Evolutionary conservation across 1,140 invertebrate genomes (phyloP).

Genomic region (Grapholita molesta): DNA sequence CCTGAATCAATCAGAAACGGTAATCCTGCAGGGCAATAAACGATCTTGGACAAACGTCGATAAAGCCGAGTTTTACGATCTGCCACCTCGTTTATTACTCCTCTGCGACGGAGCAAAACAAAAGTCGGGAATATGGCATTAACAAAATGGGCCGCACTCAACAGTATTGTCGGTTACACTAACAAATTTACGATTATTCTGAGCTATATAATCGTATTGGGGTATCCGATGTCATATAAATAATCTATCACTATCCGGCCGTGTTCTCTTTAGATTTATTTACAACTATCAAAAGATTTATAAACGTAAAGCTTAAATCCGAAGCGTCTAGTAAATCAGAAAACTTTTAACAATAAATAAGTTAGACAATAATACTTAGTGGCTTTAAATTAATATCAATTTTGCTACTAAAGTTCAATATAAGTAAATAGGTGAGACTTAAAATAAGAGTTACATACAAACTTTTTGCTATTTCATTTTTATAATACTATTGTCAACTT

Average conservation of each 20-base stretch:
- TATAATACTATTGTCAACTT: no score
- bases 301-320: not conserved
- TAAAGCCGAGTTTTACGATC: slow-evolving; percentile 65
- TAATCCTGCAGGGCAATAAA: slow-evolving; percentile 63
- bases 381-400: not conserved
- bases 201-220: slow-evolving; percentile 38
- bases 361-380: not conserved
- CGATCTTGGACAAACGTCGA: slow-evolving; percentile 59
- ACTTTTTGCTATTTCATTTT: no score
- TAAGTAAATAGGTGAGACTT: not conserved
- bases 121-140: slow-evolving; percentile 51
- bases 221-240: slow-evolving; percentile 48
- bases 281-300: slow-evolving; percentile 28
- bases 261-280: slow-evolving; percentile 48
- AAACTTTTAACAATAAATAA: not conserved
- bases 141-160: slow-evolving; percentile 57
- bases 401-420: not conserved
- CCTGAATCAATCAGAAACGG: slow-evolving; percentile 62
- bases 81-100: slow-evolving; percentile 67
- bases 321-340: not conserved
- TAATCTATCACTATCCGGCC: slow-evolving; percentile 46
- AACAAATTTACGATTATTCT: slow-evolving; percentile 55
- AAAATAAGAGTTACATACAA: no score
- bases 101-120: slow-evolving; percentile 47
- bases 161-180: slow-evolving; percentile 46